Percentiles rank a stretch among this genome's conserved stretches.
phyloP scores from a whole-genome alignment of 2,888 invertebrate species.

The Eulithis testata region DNA sequence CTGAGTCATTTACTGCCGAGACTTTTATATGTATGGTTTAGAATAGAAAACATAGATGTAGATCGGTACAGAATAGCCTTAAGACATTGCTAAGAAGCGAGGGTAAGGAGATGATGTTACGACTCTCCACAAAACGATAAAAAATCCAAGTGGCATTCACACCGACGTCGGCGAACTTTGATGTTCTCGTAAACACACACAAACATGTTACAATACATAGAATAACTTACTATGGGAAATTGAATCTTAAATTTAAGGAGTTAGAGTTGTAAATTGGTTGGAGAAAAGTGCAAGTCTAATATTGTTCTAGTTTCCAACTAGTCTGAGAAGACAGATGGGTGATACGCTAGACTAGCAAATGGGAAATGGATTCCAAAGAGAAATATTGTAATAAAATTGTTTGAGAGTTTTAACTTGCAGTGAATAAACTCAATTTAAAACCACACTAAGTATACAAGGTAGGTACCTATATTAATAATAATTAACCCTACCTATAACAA shows the following conservation, averaged over 20 bases:
- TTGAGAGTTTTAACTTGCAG: too few species aligned
- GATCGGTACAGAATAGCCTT: constrained; percentile 11
- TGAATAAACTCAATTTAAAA: too few species aligned
- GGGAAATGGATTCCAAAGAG: too few species aligned
- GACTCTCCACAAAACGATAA: constrained; percentile 69
- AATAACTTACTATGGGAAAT: constrained; percentile 1
- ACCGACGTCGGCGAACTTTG: constrained; percentile 59
- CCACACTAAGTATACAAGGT: too few species aligned
- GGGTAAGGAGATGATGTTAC: constrained; percentile 45
- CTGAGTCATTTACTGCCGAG: too few species aligned
- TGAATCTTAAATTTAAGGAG: constrained; percentile 7
- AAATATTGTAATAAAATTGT: too few species aligned
- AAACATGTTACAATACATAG: constrained; percentile 21
- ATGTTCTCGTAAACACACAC: constrained; percentile 61
- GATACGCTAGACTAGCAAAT: not conserved
- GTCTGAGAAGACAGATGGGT: constrained; percentile 4
- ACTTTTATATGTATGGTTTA: too few species aligned
- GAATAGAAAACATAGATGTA: constrained; percentile 6
- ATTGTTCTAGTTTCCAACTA: constrained; percentile 23
- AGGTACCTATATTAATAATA: too few species aligned
- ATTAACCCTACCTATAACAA: too few species aligned
- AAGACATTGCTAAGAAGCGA: constrained; percentile 5
- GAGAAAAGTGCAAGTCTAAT: constrained; percentile 2
- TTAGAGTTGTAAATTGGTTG: constrained; percentile 8
- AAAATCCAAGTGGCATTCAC: constrained; percentile 75